phyloP scores from a whole-genome alignment of 2,797 vertebrate genomes.

The Lepilemur ruficaudatus region DNA sequence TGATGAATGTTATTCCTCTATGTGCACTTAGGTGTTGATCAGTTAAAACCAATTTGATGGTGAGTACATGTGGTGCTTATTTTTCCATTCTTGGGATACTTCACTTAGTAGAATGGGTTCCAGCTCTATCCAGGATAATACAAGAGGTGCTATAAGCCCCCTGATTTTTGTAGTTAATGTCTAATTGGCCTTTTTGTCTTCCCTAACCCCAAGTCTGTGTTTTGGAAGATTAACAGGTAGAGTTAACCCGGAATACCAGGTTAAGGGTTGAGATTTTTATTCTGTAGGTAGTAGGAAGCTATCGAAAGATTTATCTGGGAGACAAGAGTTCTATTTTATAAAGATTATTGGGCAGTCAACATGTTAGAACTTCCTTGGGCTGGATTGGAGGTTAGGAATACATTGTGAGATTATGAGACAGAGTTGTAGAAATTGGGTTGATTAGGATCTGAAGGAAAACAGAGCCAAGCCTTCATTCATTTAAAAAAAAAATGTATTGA shows the following conservation, averaged over 20 bases:
- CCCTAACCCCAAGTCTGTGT: background rate
- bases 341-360: background rate
- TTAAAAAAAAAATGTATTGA: background rate
- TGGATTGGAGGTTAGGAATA: background rate
- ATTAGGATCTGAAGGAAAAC: background rate
- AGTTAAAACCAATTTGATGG: too few species aligned
- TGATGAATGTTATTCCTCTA: too few species aligned
- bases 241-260: background rate
- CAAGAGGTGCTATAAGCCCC: too few species aligned
- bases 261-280: constrained; percentile 2
- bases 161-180: background rate
- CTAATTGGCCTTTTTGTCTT: background rate
- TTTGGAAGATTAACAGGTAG: background rate
- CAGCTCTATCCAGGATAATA: too few species aligned
- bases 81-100: too few species aligned
- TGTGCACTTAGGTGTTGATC: too few species aligned
- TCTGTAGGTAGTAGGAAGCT: background rate
- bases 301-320: background rate
- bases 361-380: background rate
- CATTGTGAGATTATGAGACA: background rate
- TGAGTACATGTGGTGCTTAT: too few species aligned
- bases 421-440: background rate
- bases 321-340: background rate
- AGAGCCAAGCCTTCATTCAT: background rate
- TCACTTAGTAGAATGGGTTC: too few species aligned